Evolutionary conservation across 2,888 invertebrate genomes (phyloP).

Genomic region (Acleris sparsana): DNA sequence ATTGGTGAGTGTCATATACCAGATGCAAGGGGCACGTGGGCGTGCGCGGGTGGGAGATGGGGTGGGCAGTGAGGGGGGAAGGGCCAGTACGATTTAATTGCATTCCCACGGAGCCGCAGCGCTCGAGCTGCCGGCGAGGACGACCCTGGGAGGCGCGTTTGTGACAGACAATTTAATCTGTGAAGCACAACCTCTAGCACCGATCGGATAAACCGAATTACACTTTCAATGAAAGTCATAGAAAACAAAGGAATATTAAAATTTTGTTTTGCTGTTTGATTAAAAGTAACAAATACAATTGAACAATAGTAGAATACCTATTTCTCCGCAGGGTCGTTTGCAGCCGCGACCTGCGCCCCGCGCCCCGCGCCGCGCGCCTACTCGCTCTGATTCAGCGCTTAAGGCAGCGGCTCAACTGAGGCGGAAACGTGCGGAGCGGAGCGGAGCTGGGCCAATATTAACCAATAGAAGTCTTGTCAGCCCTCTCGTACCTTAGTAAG

Average conservation of each 20-base stretch:
- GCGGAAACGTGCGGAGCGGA: no score
- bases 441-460: no score
- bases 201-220: background rate
- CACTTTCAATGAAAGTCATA: background rate
- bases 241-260: no score
- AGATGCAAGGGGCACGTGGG: slow-evolving; percentile 24
- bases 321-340: background rate
- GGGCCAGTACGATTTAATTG: slow-evolving; percentile 24
- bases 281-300: background rate
- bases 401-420: no score
- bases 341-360: no score
- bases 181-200: background rate
- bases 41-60: background rate
- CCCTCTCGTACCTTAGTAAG: no score
- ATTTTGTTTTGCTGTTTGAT: background rate
- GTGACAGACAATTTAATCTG: background rate
- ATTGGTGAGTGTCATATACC: slow-evolving; percentile 15
- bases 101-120: slow-evolving; percentile 11
- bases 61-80: background rate
- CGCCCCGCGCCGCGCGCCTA: no score
- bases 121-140: no score
- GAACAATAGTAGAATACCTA: background rate
- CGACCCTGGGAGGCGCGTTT: background rate
- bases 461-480: no score
- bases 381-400: background rate